Base-by-base conservation (phyloP, 2,888 invertebrate genomes). In the Caenorhabditis angaria region DNA sequence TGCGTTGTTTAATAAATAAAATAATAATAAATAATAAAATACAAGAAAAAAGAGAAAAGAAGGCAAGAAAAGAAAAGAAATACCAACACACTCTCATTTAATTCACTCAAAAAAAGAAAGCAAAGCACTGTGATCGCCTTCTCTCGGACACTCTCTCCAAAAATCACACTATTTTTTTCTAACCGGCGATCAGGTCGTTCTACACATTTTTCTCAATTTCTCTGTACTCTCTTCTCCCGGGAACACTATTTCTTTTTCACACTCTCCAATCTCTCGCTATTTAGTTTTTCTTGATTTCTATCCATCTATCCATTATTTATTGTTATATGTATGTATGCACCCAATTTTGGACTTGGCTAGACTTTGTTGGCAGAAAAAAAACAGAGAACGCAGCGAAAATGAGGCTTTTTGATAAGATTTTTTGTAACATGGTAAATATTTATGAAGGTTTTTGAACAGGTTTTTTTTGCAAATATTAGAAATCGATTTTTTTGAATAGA, bases 121-220 rank as follows among this genome's bases (percentile, higher is more conserved):
- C 18, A 12, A 41, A 18, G 10, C 41, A 41, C 8, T 41, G 41
- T 41, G 41, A 18, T 41, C 10, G 51, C 61, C 58, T 61, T 58
- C 61, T 70, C 70, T 58, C 54, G 58, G 70, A 65, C 61, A 55
- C 24, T 54, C 54, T 54, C 54, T 27, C 54, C 1, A 24, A 24
- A 24, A 22, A 54, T 24, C 10, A 25, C 24, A 27, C 54, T 54
- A 27, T 54, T 54, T 54, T 18, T 54, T 3, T 24, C 22, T 24
- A 51, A 51, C 22, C 25, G 35, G 35, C 54, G 64, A 61, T 64
- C 61, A 61, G 57, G 61, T 70, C 61, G 61, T 61, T 65, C 41
- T 65, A 65, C 70, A 65, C 65, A 61, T 65, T 56, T 56, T 47
- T 56, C 28, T 29, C 47, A 4, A 28, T 32, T 41, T 41, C 18